These are phyloP conservation scores for Drosophila rubida DNA, from an alignment of 2,888 invertebrate species.

Conservation along the genomic window DNA sequence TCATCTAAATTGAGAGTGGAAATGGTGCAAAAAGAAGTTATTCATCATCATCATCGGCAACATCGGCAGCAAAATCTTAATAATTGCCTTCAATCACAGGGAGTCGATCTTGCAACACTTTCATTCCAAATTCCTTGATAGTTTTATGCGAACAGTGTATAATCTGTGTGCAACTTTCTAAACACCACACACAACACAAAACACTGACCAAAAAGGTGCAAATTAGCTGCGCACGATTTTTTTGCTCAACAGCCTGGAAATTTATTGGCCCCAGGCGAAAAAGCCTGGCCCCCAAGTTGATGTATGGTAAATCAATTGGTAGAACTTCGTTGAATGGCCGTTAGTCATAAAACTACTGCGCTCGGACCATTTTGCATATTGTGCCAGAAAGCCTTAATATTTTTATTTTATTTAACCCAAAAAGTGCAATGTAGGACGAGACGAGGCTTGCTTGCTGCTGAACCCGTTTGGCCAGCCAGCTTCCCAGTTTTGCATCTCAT, in stretches of 20 bases:
- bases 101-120: conserved; percentile 60
- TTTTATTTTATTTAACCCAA: conserved; percentile 66
- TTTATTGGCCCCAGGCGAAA: conserved; percentile 50
- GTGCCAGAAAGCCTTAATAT: conserved; percentile 31
- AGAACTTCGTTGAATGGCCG: conserved; percentile 59
- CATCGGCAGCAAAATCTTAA: conserved; percentile 2
- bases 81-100: conserved; percentile 29
- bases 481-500: conserved; percentile 50
- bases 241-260: conserved; percentile 46
- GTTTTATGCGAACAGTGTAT: conserved; percentile 15
- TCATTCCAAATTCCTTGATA: conserved; percentile 61
- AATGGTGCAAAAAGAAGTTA: conserved; percentile 29
- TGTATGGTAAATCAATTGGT: conserved; percentile 70
- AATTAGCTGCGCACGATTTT: conserved; percentile 74
- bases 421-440: conserved; percentile 76
- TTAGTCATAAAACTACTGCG: conserved; percentile 41
- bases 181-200: conserved; percentile 39
- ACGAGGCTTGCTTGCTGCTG: conserved; percentile 50
- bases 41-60: conserved; percentile 10
- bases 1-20: conserved; percentile 13
- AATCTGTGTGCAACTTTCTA: conserved; percentile 66
- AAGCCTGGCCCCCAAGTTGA: conserved; percentile 7
- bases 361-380: conserved; percentile 52
- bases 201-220: conserved; percentile 64
- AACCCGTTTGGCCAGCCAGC: conserved; percentile 71